Conservation (phyloP, 2,888 invertebrate species). For the Hoplodrina ambigua region DNA sequence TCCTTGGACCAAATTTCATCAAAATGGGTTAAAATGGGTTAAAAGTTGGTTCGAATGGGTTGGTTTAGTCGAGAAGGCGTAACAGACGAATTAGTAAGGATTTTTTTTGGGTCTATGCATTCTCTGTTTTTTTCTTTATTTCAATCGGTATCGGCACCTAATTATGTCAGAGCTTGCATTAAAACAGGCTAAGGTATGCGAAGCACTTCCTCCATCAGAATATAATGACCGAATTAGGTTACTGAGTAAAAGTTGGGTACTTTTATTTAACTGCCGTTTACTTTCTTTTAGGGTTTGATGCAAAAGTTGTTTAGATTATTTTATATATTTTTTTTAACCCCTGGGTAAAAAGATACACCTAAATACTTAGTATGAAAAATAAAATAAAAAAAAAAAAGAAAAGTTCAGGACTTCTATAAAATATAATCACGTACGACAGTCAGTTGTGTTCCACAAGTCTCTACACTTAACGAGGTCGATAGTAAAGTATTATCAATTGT, state of each 20-base stretch:
- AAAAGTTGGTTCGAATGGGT: no score
- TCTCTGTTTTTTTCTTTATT: neutral
- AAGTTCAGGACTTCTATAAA: neutral
- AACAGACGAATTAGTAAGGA: no score
- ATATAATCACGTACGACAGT: neutral
- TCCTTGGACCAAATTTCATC: no score
- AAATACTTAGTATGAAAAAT: no score
- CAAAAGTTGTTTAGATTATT: no score
- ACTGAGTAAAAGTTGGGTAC: neutral
- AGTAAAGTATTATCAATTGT: slow-evolving; percentile 16
- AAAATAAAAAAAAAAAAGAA: no score
- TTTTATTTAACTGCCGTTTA: neutral
- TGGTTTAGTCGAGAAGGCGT: no score
- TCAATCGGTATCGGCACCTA: neutral
- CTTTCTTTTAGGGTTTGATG: neutral
- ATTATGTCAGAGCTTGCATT: slow-evolving; percentile 6
- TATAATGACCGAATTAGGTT: slow-evolving; percentile 10
- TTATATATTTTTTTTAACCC: no score
- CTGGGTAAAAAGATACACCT: no score
- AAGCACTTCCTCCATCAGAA: slow-evolving; percentile 14
- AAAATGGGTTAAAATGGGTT: no score
- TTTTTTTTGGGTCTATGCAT: neutral
- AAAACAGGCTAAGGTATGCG: slow-evolving; percentile 1
- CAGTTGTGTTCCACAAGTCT: slow-evolving; percentile 10
- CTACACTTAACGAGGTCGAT: neutral